Evolutionary conservation across 1,140 invertebrate genomes (phyloP).

Genomic region (Hetaerina americana): DNA sequence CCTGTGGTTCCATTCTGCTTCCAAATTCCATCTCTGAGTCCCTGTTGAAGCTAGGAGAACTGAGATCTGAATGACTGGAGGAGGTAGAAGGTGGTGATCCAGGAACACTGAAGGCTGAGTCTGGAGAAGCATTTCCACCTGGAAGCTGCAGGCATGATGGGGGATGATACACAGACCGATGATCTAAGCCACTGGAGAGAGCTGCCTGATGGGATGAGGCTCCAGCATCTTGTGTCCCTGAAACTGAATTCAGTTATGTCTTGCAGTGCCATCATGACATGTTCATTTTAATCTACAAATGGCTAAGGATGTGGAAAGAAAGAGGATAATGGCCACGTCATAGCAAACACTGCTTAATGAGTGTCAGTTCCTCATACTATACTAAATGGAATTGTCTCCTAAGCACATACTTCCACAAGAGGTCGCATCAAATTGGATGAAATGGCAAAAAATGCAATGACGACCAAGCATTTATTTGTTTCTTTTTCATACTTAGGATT

Average conservation of each 20-base stretch:
- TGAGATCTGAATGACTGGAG: conserved; percentile 52
- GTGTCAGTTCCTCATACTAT: too few species aligned
- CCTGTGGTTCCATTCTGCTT: conserved; percentile 17
- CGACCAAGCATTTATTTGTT: too few species aligned
- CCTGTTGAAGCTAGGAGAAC: conserved; percentile 51
- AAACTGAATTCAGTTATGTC: conserved; percentile 4
- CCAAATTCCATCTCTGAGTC: conserved; percentile 49
- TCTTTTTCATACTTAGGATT: too few species aligned
- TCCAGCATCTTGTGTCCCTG: not conserved
- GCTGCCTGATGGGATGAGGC: not conserved
- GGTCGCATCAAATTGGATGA: too few species aligned
- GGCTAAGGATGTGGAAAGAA: too few species aligned
- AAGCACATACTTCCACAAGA: too few species aligned
- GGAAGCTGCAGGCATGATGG: conserved; percentile 65
- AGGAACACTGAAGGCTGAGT: conserved; percentile 28
- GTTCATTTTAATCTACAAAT: too few species aligned
- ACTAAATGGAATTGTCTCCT: too few species aligned
- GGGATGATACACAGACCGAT: conserved; percentile 58
- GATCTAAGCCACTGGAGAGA: conserved; percentile 49
- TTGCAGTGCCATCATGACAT: conserved; percentile 20
- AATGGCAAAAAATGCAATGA: too few species aligned
- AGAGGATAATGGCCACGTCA: too few species aligned
- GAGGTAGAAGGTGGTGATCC: conserved; percentile 50
- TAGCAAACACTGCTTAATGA: too few species aligned
- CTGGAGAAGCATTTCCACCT: conserved; percentile 29